Percentiles rank a stretch among this genome's conserved stretches.
phyloP scores from a whole-genome alignment of 2,888 invertebrate genomes.

The Ischnura elegans region DNA sequence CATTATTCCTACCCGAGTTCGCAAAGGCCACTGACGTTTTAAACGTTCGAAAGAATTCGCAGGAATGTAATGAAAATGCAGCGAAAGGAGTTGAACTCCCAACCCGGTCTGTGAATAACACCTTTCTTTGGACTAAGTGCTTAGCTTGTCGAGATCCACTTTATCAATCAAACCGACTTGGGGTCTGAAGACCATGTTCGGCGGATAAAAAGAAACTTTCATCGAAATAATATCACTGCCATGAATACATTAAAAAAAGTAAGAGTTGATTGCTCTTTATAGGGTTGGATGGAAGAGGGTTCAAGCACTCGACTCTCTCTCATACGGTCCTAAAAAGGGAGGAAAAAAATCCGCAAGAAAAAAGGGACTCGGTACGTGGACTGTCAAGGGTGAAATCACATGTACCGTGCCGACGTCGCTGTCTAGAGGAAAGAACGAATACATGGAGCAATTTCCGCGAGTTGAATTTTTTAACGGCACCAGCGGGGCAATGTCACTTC shows the following conservation, averaged over 20 bases:
- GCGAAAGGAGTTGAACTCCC: too few relatives aligned
- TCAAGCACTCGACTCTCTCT: not conserved
- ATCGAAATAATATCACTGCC: not conserved
- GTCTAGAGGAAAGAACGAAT: not conserved
- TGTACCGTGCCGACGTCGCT: not conserved
- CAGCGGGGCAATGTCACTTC: too few relatives aligned
- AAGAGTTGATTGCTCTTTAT: not conserved
- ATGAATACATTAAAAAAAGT: not conserved
- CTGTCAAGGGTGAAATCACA: slow-evolving; percentile 8
- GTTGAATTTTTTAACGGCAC: not conserved
- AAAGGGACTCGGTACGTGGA: not conserved
- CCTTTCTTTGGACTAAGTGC: too few relatives aligned
- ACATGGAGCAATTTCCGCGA: not conserved
- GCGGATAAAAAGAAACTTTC: not conserved
- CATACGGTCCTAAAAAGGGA: not conserved
- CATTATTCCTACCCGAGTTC: too few relatives aligned
- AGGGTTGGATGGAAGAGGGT: not conserved
- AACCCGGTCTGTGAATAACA: too few relatives aligned
- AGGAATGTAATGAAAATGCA: too few relatives aligned
- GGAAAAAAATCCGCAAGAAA: not conserved
- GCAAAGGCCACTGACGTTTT: too few relatives aligned
- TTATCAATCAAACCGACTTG: too few relatives aligned
- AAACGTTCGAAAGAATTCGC: too few relatives aligned
- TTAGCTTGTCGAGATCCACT: too few relatives aligned
- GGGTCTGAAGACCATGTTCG: too few relatives aligned